Evolutionary conservation across 2,888 invertebrate species (phyloP).

Genomic region (Neoitamus cyanurus): DNA sequence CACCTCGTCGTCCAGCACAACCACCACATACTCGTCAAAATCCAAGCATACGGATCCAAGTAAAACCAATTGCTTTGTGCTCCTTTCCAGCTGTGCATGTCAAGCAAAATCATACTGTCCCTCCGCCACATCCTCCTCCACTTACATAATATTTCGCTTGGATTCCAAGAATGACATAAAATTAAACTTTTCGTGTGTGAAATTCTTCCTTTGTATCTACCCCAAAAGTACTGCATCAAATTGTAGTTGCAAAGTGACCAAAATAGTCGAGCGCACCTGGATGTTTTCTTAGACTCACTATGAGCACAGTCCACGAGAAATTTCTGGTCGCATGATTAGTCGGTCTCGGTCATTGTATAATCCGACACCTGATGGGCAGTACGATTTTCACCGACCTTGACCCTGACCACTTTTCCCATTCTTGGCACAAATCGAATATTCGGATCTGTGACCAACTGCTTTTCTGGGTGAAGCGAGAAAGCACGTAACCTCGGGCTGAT

Average conservation of each 20-base stretch:
- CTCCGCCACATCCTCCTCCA: not conserved
- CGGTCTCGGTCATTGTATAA: not conserved
- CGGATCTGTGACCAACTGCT: not conserved
- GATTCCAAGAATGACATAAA: not conserved
- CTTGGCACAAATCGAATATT: slow-evolving; percentile 6
- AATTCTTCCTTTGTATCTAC: not conserved
- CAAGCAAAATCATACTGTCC: not conserved
- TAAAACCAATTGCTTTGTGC: slow-evolving; percentile 54
- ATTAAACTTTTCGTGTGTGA: not conserved
- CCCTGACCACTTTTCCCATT: slow-evolving; percentile 34
- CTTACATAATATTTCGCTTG: not conserved
- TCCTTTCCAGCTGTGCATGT: not conserved
- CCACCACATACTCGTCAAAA: slow-evolving; percentile 53
- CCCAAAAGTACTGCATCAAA: not conserved
- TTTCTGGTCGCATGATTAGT: not conserved
- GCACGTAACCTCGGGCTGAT: not conserved
- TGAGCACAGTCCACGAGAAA: not conserved
- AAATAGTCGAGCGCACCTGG: not conserved
- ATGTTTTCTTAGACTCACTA: not conserved
- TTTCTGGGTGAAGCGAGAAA: not conserved
- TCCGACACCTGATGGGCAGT: not conserved
- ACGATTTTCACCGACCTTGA: not conserved
- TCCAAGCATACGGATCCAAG: slow-evolving; percentile 64
- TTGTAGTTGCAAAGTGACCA: not conserved
- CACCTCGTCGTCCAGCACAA: slow-evolving; percentile 49